Conservation (phyloP, 2,888 invertebrate species). For the Sminthurides aquaticus region DNA sequence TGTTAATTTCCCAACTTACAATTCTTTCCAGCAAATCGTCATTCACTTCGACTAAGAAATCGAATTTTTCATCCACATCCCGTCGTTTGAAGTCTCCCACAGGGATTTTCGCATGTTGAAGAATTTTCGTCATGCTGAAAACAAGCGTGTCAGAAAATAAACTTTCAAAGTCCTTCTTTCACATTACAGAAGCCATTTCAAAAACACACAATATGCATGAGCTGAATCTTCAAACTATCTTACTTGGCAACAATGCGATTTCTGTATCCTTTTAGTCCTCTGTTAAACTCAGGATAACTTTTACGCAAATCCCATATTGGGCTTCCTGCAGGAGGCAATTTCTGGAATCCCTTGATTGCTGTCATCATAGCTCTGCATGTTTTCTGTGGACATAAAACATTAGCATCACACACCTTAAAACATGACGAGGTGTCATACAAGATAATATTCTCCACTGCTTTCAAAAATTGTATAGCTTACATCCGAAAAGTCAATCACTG, state of each 20-base stretch:
- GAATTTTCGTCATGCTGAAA: slow-evolving; percentile 52
- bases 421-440: neutral
- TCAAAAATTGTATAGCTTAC: neutral
- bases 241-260: slow-evolving; percentile 57
- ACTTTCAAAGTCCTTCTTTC: too few relatives aligned
- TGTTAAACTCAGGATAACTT: slow-evolving; percentile 67
- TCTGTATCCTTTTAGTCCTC: slow-evolving; percentile 58
- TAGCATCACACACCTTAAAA: neutral
- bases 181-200: slow-evolving; percentile 5
- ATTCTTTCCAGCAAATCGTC: slow-evolving; percentile 75
- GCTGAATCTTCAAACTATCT: slow-evolving; percentile 30
- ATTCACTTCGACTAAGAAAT: slow-evolving; percentile 71
- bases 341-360: slow-evolving; percentile 63
- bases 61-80: slow-evolving; percentile 61
- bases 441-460: neutral
- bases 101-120: slow-evolving; percentile 53
- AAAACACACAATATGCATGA: neutral
- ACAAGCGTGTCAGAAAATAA: slow-evolving; percentile 12
- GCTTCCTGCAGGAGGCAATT: slow-evolving; percentile 59
- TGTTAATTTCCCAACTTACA: slow-evolving; percentile 50
- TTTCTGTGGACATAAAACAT: slow-evolving; percentile 52
- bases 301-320: slow-evolving; percentile 63
- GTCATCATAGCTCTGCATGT: slow-evolving; percentile 60
- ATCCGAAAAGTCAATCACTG: slow-evolving; percentile 17
- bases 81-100: slow-evolving; percentile 54